Evolutionary conservation across 2,797 vertebrate species (phyloP).

Genomic region (Hydrocynus forskahlii): DNA sequence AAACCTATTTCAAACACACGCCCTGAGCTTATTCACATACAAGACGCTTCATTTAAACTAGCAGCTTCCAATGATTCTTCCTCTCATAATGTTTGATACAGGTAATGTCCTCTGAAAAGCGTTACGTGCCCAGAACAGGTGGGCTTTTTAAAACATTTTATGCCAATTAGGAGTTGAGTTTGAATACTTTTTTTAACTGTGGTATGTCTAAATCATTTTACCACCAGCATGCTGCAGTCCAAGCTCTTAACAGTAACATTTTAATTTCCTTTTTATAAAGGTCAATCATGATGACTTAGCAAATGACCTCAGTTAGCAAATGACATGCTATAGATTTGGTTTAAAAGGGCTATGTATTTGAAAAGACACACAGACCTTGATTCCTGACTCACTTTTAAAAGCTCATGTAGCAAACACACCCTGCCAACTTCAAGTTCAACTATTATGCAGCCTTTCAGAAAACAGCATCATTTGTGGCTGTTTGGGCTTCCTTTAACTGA

Average conservation of each 20-base stretch:
- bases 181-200: not conserved
- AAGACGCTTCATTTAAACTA: slow-evolving; percentile 23
- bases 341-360: not conserved
- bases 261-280: not conserved
- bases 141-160: not conserved
- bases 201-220: not conserved
- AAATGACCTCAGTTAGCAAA: not conserved
- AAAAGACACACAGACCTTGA: not conserved
- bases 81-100: not conserved
- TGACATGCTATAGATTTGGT: too few relatives aligned
- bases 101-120: not conserved
- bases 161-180: not conserved
- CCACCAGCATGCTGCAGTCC: not conserved
- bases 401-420: not conserved
- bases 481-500: not conserved
- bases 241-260: not conserved
- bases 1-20: slow-evolving; percentile 21
- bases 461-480: not conserved
- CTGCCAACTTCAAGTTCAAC: not conserved
- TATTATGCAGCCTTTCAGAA: not conserved
- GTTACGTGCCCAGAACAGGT: not conserved
- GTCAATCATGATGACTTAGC: not conserved
- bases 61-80: not conserved
- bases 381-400: not conserved
- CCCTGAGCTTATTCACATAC: slow-evolving; percentile 16